Evolutionary conservation across 2,113 vertebrate genomes (phyloP).

Genomic region (Martes martes): DNA sequence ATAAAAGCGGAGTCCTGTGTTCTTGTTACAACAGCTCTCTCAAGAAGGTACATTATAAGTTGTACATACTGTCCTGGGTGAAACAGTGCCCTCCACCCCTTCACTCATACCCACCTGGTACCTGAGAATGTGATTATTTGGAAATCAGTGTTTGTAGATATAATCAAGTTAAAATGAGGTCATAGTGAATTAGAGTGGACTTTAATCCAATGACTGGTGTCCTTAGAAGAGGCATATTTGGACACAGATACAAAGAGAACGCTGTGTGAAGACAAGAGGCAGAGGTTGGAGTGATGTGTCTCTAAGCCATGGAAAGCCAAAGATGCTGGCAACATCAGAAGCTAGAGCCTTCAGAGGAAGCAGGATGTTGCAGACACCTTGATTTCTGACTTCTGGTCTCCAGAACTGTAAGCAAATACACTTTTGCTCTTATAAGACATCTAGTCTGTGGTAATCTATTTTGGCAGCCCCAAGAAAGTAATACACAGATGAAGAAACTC

Average conservation of each 20-base stretch:
- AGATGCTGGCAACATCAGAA: not conserved
- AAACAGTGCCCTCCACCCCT: fast-evolving
- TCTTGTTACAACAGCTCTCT: not conserved
- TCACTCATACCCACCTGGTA: not conserved
- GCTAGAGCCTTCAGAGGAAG: not conserved
- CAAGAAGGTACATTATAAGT: not conserved
- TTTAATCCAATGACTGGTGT: not conserved
- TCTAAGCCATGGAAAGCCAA: not conserved
- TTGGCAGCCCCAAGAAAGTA: not conserved
- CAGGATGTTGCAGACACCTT: not conserved
- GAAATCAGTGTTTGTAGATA: not conserved
- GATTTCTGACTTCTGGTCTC: not conserved
- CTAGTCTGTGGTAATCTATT: not conserved
- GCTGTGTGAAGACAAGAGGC: not conserved
- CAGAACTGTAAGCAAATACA: not conserved
- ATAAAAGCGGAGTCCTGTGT: not conserved
- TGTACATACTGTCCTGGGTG: not conserved
- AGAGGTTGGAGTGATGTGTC: not conserved
- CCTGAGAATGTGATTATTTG: not conserved
- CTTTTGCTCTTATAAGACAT: not conserved
- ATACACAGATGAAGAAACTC: not conserved
- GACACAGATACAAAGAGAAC: not conserved
- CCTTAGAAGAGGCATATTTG: not conserved
- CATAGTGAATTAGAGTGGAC: not conserved
- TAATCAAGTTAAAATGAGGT: not conserved